Evolutionary conservation across 2,888 invertebrate species (phyloP).

Genomic region (Noctua janthe): DNA sequence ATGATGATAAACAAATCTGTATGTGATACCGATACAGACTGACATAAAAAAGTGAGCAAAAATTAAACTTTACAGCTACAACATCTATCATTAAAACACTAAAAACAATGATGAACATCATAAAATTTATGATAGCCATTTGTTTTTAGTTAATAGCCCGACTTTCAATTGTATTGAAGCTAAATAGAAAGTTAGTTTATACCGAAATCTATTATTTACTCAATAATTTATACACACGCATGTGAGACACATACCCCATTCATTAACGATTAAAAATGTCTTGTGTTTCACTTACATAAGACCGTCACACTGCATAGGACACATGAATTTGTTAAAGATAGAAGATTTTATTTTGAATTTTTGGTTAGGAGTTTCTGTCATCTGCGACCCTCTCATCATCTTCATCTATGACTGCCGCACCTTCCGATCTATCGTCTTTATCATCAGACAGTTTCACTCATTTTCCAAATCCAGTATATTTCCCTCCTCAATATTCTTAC

Average conservation of each 20-base stretch:
- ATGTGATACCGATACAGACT: background rate
- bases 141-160: slow-evolving; percentile 11
- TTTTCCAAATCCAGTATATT: background rate
- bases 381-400: background rate
- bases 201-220: slow-evolving; percentile 12
- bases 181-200: slow-evolving; percentile 22
- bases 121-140: slow-evolving; percentile 6
- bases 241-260: background rate
- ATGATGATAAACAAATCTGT: background rate
- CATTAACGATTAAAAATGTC: background rate
- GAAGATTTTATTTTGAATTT: background rate
- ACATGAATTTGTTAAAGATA: no score
- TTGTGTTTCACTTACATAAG: background rate
- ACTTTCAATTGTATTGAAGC: slow-evolving; percentile 15
- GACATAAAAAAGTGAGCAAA: background rate
- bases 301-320: no score
- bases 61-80: background rate
- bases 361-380: background rate
- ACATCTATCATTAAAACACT: slow-evolving; percentile 23
- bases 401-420: background rate
- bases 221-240: slow-evolving; percentile 18
- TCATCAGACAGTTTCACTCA: background rate
- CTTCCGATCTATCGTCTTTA: no score
- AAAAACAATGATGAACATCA: slow-evolving; percentile 21
- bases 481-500: background rate